phyloP scores from a whole-genome alignment of 64 coral and sea anemone species.

The Anthopleura sola region DNA sequence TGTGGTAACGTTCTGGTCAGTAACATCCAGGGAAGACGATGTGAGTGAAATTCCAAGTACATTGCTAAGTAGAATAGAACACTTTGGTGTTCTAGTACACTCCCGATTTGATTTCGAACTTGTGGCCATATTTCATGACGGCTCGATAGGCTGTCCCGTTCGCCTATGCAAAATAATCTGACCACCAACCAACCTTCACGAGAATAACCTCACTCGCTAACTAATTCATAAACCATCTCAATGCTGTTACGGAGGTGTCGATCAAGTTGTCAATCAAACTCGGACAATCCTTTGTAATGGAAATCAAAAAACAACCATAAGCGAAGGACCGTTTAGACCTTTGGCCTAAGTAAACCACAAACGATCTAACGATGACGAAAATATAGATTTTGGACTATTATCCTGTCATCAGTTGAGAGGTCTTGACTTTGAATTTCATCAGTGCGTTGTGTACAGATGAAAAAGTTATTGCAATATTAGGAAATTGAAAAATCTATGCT shows the following conservation, averaged over 20 bases:
- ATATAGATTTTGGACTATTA: neutral
- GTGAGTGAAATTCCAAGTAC: conserved; percentile 62
- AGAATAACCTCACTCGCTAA: neutral
- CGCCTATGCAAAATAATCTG: neutral
- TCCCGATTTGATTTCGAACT: neutral
- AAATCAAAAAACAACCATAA: conserved; percentile 5
- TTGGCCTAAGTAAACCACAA: conserved; percentile 11
- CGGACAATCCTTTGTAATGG: conserved; percentile 6
- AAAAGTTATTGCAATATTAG: neutral
- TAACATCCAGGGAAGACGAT: conserved; percentile 38
- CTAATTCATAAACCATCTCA: conserved; percentile 23
- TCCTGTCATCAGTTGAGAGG: neutral
- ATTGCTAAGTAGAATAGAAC: conserved; percentile 77
- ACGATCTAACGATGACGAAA: neutral
- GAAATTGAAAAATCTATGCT: neutral
- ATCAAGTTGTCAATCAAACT: conserved; percentile 23
- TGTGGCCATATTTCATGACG: neutral
- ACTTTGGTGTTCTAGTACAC: conserved; percentile 44
- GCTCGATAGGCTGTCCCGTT: neutral
- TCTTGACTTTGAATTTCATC: neutral
- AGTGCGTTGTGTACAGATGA: neutral
- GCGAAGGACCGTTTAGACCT: conserved; percentile 7
- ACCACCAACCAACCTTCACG: neutral
- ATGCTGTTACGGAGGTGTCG: conserved; percentile 7
- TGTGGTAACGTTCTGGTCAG: conserved; percentile 29